These are phyloP conservation scores for Anguilla japonica DNA, from an alignment of 2,113 vertebrate genomes.

Conservation along the genomic window DNA sequence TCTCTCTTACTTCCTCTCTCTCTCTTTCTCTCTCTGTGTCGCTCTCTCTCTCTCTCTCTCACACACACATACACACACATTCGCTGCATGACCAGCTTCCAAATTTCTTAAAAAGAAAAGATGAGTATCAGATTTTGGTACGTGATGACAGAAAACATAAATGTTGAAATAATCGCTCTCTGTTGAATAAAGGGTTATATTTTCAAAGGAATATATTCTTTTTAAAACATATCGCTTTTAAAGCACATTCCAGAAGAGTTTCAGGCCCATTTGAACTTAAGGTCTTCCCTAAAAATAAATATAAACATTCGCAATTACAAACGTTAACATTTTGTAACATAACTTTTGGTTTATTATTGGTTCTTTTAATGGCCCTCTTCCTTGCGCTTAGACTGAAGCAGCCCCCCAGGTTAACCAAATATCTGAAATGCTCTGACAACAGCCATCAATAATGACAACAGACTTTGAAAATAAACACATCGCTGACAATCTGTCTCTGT, in stretches of 20 bases:
- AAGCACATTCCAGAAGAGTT: not conserved
- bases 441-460: not conserved
- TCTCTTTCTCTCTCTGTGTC: not conserved
- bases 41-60: not conserved
- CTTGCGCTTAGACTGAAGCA: not conserved
- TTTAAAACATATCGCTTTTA: not conserved
- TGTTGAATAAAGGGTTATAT: too few relatives aligned
- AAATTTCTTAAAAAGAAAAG: conserved; percentile 1
- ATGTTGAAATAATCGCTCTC: not conserved
- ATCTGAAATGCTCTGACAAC: not conserved
- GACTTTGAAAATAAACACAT: conserved; percentile 5
- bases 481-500: not conserved
- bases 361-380: not conserved
- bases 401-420: not conserved
- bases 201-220: not conserved
- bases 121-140: conserved; percentile 17
- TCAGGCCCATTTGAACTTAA: not conserved
- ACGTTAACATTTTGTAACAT: too few relatives aligned
- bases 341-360: not conserved
- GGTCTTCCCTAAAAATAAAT: not conserved
- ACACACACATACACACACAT: not conserved
- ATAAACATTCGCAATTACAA: not conserved
- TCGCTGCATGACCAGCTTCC: not conserved
- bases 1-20: not conserved
- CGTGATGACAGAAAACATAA: conserved; percentile 4